A percentile compares a stretch with the other conserved stretches of the same genome.
Conservation (phyloP, 2,113 vertebrate genomes). For the Bubo scandiacus region DNA sequence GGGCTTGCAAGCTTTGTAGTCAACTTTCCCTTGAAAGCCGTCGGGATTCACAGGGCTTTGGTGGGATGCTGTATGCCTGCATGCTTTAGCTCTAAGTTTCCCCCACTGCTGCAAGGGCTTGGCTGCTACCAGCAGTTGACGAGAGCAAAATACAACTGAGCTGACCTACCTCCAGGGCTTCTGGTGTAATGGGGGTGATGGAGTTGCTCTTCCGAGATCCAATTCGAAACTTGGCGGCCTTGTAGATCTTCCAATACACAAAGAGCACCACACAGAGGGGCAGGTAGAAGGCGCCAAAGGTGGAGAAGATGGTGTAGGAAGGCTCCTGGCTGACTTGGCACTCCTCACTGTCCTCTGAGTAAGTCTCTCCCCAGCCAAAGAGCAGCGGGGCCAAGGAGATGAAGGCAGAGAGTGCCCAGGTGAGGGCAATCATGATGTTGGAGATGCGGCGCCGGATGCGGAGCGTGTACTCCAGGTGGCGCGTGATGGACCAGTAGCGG, state of each 20-base stretch:
- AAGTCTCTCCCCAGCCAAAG: constrained; percentile 95
- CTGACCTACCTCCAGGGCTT: constrained; percentile 79
- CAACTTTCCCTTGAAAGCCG: background rate
- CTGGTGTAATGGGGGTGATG: constrained; percentile 83
- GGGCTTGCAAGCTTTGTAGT: background rate
- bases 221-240: constrained; percentile 90
- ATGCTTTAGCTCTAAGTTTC: background rate
- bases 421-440: constrained; percentile 91
- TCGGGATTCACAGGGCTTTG: background rate
- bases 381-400: constrained; percentile 91
- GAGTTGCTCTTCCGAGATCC: constrained; percentile 87
- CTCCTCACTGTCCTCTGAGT: constrained; percentile 80
- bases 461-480: constrained; percentile 92
- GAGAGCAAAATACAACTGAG: background rate
- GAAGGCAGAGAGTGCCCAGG: constrained; percentile 89
- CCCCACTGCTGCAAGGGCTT: background rate
- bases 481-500: constrained; percentile 97
- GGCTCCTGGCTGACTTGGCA: constrained; percentile 95
- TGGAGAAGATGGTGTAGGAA: constrained; percentile 94
- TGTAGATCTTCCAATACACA: constrained; percentile 99
- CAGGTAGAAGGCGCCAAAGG: constrained; percentile 94
- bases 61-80: background rate
- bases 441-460: constrained; percentile 86
- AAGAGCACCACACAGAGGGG: constrained; percentile 95
- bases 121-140: background rate